Base-by-base conservation (phyloP, 2,888 invertebrate species). In the Cabera pusaria region DNA sequence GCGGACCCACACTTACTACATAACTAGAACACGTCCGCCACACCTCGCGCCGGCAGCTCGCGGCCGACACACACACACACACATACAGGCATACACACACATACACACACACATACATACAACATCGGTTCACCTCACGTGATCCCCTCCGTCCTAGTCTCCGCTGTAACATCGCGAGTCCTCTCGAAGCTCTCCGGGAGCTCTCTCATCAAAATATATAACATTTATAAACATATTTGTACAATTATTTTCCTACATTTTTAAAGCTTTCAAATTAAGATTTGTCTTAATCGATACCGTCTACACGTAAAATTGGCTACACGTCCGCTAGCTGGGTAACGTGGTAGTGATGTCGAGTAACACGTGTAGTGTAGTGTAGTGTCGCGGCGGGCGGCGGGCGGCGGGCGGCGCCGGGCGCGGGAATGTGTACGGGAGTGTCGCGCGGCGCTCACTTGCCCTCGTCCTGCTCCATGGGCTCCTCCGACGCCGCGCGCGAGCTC, bases 401-500 rank as follows among this genome's bases (percentile, higher is more conserved):
- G 19, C 20, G 27, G 10, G 12, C 24, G 28, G 35, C 22, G 26
- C 16, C 16, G 20, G 1, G 7, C n/a, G 27, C 23, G 33, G 19
- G 21, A 18, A 10, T 21, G 41, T 23, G 17, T 20, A 17, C 26
- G 5, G 14, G 14, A 2, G 37, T 29, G 37, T 37, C 28, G 34
- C 43, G 38, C 34, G 31, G 18, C 47, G 56, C 77, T 93, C 93
- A 94, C 90, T 94, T 94, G 68, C 90, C 91, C 76, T 95, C 95
- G 83, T 95, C 95, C 83, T 95, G 94, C 76, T 95, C 95, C 95
- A 95, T 95, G 31, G 95, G 95, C 84, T 95, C 95, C 67, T 93
- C 94, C 43, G 93, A 92, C 71, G 90, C 92, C 72, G 93, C 92
- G 59, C 93, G 91, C 64, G 93, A 92, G 73, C 93, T 91, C 59